phyloP scores from a whole-genome alignment of 2,888 invertebrate genomes.

The Meloe dianella region DNA sequence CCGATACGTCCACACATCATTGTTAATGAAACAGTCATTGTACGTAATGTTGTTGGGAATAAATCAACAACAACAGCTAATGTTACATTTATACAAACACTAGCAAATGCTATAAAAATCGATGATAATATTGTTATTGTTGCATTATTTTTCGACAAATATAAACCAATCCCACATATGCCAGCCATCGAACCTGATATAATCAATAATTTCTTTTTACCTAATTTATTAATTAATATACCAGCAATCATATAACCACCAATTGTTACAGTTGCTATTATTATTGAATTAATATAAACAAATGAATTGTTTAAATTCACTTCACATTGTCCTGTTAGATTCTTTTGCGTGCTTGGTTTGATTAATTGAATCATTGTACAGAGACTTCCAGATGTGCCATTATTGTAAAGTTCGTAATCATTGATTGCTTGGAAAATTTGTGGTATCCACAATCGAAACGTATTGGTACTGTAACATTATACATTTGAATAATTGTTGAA shows the following conservation, averaged over 20 bases:
- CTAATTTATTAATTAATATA: slow-evolving; percentile 61
- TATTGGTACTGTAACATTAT: slow-evolving; percentile 64
- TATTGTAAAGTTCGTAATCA: slow-evolving; percentile 50
- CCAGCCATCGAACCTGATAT: slow-evolving; percentile 26
- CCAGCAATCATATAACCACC: slow-evolving; percentile 69
- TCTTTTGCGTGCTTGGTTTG: slow-evolving; percentile 24
- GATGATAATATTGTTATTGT: slow-evolving; percentile 59
- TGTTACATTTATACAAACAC: slow-evolving; percentile 67
- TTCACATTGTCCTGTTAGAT: slow-evolving; percentile 29
- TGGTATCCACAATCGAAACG: slow-evolving; percentile 85
- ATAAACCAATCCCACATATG: slow-evolving; percentile 24
- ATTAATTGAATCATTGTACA: slow-evolving; percentile 62
- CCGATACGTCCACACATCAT: slow-evolving; percentile 76
- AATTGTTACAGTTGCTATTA: slow-evolving; percentile 69
- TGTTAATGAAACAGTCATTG: slow-evolving; percentile 73
- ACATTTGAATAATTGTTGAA: neutral
- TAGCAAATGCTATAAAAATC: slow-evolving; percentile 62
- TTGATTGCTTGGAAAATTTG: slow-evolving; percentile 79
- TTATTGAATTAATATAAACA: slow-evolving; percentile 73
- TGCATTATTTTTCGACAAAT: slow-evolving; percentile 58
- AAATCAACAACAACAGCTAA: slow-evolving; percentile 69
- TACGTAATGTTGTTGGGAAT: slow-evolving; percentile 72
- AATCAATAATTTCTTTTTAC: slow-evolving; percentile 57
- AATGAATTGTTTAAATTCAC: slow-evolving; percentile 46
- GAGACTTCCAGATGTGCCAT: slow-evolving; percentile 54